A percentile compares a stretch with the other conserved stretches of the same genome.
Evolutionary conservation across 2,113 vertebrate genomes (phyloP).

Genomic region (Chunga burmeisteri): DNA sequence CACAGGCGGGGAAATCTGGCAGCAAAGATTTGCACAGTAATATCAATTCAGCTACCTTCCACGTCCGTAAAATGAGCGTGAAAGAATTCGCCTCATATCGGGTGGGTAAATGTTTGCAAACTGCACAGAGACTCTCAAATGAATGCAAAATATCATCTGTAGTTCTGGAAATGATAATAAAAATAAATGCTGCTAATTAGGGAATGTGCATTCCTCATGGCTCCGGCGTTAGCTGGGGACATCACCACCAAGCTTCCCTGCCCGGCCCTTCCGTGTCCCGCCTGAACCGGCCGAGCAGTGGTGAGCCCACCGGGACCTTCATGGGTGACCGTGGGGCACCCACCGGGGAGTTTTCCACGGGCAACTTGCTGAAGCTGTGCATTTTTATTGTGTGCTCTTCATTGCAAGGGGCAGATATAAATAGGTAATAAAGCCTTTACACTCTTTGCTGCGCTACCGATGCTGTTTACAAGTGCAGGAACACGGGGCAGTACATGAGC

Average conservation of each 20-base stretch:
- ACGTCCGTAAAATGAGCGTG: neutral
- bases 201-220: rapidly evolving
- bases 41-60: neutral
- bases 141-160: neutral
- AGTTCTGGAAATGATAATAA: neutral
- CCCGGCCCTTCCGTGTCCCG: neutral
- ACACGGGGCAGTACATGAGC: neutral
- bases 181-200: neutral
- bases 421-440: neutral
- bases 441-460: neutral
- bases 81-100: neutral
- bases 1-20: neutral
- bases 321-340: neutral
- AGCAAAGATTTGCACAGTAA: neutral
- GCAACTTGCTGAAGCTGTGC: neutral
- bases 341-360: neutral
- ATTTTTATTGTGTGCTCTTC: neutral
- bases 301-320: neutral
- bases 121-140: neutral
- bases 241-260: neutral
- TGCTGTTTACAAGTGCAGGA: conserved; percentile 37
- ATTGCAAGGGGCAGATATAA: neutral
- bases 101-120: neutral
- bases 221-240: neutral
- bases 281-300: neutral